Conservation (phyloP, 2,888 invertebrate species). For the Eueremaeus valkanovi region DNA sequence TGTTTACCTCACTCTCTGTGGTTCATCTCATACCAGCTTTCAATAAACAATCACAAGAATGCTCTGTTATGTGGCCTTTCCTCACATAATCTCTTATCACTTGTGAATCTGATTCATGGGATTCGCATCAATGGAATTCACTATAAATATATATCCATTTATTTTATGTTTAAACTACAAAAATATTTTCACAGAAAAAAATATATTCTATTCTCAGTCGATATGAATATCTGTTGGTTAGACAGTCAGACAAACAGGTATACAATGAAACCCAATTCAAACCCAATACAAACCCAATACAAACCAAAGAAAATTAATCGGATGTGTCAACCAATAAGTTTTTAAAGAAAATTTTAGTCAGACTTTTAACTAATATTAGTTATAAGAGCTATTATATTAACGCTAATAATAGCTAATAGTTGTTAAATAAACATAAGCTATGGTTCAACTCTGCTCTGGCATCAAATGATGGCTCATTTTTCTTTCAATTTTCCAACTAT, state of each 20-base stretch:
- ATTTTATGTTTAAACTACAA: background rate
- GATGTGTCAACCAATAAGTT: background rate
- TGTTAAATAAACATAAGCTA: background rate
- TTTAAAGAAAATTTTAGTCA: too few relatives aligned
- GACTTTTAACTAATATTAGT: too few relatives aligned
- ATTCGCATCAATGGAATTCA: slow-evolving; percentile 9
- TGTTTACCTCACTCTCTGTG: background rate
- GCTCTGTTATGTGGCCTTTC: slow-evolving; percentile 21
- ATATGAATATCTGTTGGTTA: background rate
- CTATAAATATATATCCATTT: slow-evolving; percentile 13
- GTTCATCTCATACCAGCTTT: background rate
- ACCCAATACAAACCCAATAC: too few relatives aligned
- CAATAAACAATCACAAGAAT: slow-evolving; percentile 16
- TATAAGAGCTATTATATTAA: slow-evolving; percentile 23
- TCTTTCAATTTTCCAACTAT: slow-evolving; percentile 2
- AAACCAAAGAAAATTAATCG: slow-evolving; percentile 2
- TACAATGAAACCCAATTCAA: background rate
- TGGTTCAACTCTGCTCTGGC: background rate
- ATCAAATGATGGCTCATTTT: slow-evolving; percentile 31
- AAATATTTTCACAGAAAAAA: too few relatives aligned
- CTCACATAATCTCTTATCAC: slow-evolving; percentile 27
- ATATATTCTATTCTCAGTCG: too few relatives aligned
- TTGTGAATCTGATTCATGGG: slow-evolving; percentile 24
- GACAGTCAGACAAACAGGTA: too few relatives aligned
- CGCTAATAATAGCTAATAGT: slow-evolving; percentile 14